A percentile compares a stretch with the other conserved stretches of the same genome.
Conservation (phyloP, 1,140 invertebrate species). For the Sipha flava region DNA sequence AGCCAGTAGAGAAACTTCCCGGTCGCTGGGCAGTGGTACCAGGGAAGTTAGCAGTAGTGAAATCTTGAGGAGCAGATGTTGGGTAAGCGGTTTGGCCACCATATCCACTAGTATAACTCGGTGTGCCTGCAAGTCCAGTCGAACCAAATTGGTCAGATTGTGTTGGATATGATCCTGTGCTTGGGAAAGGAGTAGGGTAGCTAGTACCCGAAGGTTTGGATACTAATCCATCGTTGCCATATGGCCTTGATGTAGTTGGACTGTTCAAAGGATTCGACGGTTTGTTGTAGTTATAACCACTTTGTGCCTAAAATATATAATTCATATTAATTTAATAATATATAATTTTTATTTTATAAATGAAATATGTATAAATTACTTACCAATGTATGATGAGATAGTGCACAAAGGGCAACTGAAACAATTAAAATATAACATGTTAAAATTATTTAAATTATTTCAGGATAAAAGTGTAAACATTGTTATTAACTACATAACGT, state of each 20-base stretch:
- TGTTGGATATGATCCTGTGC: neutral
- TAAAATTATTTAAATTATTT: neutral
- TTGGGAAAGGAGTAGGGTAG: neutral
- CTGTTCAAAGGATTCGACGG: conserved; percentile 46
- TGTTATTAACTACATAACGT: no score
- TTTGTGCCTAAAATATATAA: conserved; percentile 45
- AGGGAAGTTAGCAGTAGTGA: conserved; percentile 35
- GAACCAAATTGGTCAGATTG: conserved; percentile 1
- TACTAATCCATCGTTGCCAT: neutral
- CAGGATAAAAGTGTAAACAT: neutral
- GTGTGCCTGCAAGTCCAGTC: conserved; percentile 2
- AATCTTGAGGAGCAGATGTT: conserved; percentile 36
- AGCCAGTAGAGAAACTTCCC: neutral
- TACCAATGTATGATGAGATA: neutral
- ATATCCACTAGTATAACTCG: conserved; percentile 17
- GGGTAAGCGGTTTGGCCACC: conserved; percentile 20
- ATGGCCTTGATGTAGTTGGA: conserved; percentile 5
- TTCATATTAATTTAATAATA: neutral
- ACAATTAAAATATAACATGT: neutral
- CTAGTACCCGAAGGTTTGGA: neutral
- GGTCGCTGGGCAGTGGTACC: conserved; percentile 19
- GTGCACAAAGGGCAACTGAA: neutral
- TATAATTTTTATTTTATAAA: neutral
- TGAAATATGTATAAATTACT: neutral
- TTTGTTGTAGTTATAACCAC: conserved; percentile 50